These are phyloP conservation scores for Sepiola atlantica DNA, from an alignment of 2,888 invertebrate genomes.

Conservation along the genomic window DNA sequence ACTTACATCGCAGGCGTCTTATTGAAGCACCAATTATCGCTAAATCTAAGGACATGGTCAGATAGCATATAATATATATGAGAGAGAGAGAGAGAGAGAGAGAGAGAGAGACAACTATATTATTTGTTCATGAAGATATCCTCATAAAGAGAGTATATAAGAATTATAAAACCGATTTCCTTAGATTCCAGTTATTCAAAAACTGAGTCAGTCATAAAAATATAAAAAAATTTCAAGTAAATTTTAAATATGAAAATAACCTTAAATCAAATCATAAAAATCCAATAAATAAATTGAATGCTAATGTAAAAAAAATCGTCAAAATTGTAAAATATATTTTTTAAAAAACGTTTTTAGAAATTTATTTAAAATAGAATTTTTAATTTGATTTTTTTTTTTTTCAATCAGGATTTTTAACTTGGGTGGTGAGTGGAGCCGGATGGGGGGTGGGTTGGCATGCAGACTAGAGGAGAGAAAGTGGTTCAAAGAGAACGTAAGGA, in stretches of 20 bases:
- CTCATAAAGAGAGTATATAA: neutral
- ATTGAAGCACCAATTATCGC: no score
- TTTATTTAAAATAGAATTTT: neutral
- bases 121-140: neutral
- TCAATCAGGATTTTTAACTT: neutral
- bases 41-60: no score
- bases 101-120: no score
- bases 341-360: neutral
- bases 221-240: neutral
- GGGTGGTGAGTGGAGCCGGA: no score
- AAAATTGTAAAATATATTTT: neutral
- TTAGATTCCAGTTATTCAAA: neutral
- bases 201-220: neutral
- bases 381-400: neutral
- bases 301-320: neutral
- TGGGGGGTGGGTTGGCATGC: neutral
- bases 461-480: neutral
- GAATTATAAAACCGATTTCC: neutral
- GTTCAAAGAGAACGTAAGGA: no score
- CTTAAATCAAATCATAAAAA: neutral
- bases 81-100: no score
- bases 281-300: neutral
- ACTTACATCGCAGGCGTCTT: no score
- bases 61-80: no score
- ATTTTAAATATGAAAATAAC: neutral